Evolutionary conservation across 2,113 vertebrate species (phyloP).

Genomic region (Cygnus buccinator): DNA sequence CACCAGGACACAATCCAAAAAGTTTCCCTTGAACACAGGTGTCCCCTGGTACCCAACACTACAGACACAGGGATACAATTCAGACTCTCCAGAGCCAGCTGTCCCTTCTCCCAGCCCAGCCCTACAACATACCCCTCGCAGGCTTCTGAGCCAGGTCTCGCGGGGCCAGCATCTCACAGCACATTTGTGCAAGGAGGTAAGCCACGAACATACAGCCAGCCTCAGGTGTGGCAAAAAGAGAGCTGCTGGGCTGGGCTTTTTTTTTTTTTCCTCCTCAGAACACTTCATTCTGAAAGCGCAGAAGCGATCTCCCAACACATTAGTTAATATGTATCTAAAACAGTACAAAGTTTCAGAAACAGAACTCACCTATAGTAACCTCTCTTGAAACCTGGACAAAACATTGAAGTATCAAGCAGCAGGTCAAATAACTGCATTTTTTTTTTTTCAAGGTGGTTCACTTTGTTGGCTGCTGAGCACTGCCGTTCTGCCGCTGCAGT

Average conservation of each 20-base stretch:
- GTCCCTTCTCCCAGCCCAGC: neutral
- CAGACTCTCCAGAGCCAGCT: neutral
- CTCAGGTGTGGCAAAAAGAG: neutral
- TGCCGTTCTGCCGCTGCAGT: neutral
- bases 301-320: accelerated
- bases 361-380: accelerated
- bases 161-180: neutral
- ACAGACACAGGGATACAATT: too few relatives aligned
- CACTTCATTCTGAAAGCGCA: neutral
- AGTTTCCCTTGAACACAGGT: neutral
- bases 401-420: neutral
- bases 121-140: neutral
- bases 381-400: accelerated
- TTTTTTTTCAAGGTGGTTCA: neutral
- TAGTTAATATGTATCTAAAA: neutral
- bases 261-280: too few relatives aligned
- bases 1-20: neutral
- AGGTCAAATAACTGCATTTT: too few relatives aligned
- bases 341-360: neutral
- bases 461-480: neutral
- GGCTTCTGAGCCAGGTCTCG: neutral
- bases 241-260: neutral
- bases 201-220: accelerated
- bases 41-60: too few relatives aligned
- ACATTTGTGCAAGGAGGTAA: neutral